These are phyloP conservation scores for Gonatopus flavifemur DNA, from an alignment of 1,140 invertebrate genomes.

Conservation along the genomic window DNA sequence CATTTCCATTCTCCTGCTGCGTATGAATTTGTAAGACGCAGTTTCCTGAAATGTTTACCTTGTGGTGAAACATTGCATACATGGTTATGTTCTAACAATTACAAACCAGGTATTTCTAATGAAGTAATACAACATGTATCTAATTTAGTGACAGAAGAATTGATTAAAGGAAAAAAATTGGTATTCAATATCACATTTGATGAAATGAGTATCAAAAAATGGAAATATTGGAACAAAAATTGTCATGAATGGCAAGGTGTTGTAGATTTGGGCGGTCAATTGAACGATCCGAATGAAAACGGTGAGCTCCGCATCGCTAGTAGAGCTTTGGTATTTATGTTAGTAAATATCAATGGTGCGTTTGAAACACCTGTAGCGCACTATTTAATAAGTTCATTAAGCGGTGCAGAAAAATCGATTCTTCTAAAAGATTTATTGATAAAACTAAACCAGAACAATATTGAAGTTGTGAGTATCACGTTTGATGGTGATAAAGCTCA, in stretches of 20 bases:
- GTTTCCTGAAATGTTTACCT: slow-evolving; percentile 21
- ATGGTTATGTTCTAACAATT: slow-evolving; percentile 12
- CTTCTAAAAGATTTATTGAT: slow-evolving; percentile 9
- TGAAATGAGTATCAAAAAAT: slow-evolving; percentile 19
- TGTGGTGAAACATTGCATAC: slow-evolving; percentile 10
- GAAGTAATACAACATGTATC: slow-evolving; percentile 7
- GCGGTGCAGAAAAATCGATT: slow-evolving; percentile 6
- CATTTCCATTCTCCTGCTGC: slow-evolving; percentile 18
- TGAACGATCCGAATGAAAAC: background rate
- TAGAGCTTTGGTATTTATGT: slow-evolving; percentile 15
- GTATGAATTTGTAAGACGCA: too few species aligned
- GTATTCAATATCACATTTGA: slow-evolving; percentile 20
- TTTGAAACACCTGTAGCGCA: background rate
- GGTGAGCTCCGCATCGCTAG: background rate
- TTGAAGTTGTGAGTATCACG: too few species aligned
- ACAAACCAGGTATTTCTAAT: too few species aligned
- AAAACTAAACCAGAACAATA: slow-evolving; percentile 6
- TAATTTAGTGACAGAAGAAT: background rate
- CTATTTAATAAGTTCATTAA: background rate
- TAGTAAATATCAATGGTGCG: too few species aligned
- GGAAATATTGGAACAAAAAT: background rate
- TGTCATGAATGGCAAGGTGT: slow-evolving; percentile 9
- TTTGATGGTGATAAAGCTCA: slow-evolving; percentile 19
- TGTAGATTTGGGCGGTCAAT: slow-evolving; percentile 16
- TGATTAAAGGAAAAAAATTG: background rate